Conservation (phyloP, 64 coral and sea anemone species). For the Catalaphyllia jardinei region DNA sequence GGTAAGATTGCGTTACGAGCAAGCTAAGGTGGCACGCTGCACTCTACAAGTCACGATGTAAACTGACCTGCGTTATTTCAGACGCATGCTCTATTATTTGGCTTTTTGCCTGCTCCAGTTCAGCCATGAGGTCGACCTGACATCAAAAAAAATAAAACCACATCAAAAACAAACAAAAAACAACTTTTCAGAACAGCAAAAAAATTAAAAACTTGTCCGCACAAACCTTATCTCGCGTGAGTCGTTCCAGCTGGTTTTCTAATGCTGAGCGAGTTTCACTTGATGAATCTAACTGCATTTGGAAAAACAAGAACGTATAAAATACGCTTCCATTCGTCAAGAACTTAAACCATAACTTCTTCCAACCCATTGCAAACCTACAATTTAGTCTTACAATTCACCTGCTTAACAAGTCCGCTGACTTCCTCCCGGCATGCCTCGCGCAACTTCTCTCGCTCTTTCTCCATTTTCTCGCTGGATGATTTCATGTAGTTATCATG, state of each 20-base stretch:
- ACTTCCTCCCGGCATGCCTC: constrained; percentile 29
- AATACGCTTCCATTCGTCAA: too few relatives aligned
- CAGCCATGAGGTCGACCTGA: constrained; percentile 74
- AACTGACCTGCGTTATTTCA: constrained; percentile 69
- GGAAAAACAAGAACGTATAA: neutral
- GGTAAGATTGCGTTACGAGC: neutral
- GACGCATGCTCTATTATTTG: constrained; percentile 62
- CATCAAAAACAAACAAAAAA: neutral
- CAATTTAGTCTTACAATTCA: neutral
- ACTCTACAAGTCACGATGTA: too few relatives aligned
- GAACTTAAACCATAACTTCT: too few relatives aligned
- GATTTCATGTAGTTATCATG: constrained; percentile 62
- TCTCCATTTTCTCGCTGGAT: constrained; percentile 53
- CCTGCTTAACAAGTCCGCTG: constrained; percentile 73
- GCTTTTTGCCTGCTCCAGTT: constrained; percentile 79
- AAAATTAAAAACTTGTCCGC: neutral
- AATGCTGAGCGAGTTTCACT: constrained; percentile 51
- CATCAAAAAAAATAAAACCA: neutral
- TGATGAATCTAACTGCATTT: constrained; percentile 48
- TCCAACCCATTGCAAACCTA: too few relatives aligned
- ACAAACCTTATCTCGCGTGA: constrained; percentile 88
- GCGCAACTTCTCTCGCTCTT: constrained; percentile 40
- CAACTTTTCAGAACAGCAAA: neutral
- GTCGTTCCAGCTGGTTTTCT: constrained; percentile 78
- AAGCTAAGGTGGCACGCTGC: neutral